phyloP scores from a whole-genome alignment of 2,797 vertebrate genomes.

The Bradypodion pumilum region DNA sequence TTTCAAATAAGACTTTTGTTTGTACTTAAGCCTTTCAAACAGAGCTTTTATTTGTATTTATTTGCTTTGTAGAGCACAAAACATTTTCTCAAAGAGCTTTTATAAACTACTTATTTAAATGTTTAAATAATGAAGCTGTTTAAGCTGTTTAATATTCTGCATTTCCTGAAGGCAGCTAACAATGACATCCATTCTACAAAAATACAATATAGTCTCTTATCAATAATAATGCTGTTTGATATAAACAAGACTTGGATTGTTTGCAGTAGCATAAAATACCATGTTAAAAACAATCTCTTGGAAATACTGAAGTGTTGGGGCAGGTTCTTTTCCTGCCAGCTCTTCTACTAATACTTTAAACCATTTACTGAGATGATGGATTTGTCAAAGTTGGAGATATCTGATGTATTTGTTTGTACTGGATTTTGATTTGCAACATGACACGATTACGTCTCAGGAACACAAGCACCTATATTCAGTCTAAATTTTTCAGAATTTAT shows the following conservation, averaged over 20 bases:
- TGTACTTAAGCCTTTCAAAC: background rate
- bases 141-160: background rate
- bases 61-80: background rate
- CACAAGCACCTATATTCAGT: constrained; percentile 35
- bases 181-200: background rate
- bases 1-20: background rate
- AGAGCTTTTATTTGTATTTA: background rate
- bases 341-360: background rate
- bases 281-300: constrained; percentile 19
- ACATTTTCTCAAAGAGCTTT: constrained; percentile 8
- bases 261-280: constrained; percentile 1
- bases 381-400: constrained; percentile 21
- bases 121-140: background rate
- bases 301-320: constrained; percentile 22
- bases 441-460: constrained; percentile 31
- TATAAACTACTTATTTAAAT: background rate
- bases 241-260: background rate
- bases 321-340: constrained; percentile 5
- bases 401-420: constrained; percentile 37
- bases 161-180: background rate
- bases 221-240: constrained; percentile 26
- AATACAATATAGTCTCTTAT: background rate
- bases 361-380: constrained; percentile 40
- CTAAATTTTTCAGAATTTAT: too few relatives aligned
- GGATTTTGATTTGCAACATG: constrained; percentile 46